Base-by-base conservation (phyloP, 2,113 vertebrate genomes). In the Thunnus thynnus region DNA sequence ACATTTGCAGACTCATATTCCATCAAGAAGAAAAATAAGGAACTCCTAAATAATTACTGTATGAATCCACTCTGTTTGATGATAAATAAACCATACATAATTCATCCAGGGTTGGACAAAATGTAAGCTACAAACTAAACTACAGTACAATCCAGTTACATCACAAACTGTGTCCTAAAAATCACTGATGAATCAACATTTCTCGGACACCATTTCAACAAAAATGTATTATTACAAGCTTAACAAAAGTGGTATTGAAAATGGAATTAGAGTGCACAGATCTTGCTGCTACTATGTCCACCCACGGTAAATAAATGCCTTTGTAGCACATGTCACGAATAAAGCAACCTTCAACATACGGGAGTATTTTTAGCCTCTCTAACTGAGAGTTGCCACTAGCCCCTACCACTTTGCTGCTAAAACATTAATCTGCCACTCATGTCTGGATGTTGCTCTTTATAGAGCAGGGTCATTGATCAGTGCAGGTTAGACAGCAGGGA, bases 391-490 rank as follows among this genome's bases (percentile, higher is more conserved):
- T 41, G 8, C 36, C 36, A 41, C 46, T 48, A 61, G n/a, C 14
- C 18, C 30, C 72, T 69, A 70, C 63, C 46, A 72, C 64, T 64
- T 76, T 70, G 63, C 41, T 81, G 78, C 76, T 81, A 48, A 78
- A 91, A 90, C 85, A 85, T 81, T 58, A 3, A 88, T 87, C 80
- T 86, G 69, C 36, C 82, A 85, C 63, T 87, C 87, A 80, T 82
- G 77, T 78, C 60, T 72, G 67, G 62, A 79, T 82, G 80, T 79
- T 89, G 80, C 82, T 78, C 82, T 93, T 89, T 91, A 76, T 74
- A 89, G 89, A 84, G 78, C 18, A 9, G 20, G 48, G 60, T 82
- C 92, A 93, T 93, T 93, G 90, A 94, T 95, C 91, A 78, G 87
- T n/a, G 70, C 60, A 80, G 82, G 74, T 88, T 74, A 67, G 90